Conservation (phyloP, 2,113 vertebrate species). For the Mohoua ochrocephala region DNA sequence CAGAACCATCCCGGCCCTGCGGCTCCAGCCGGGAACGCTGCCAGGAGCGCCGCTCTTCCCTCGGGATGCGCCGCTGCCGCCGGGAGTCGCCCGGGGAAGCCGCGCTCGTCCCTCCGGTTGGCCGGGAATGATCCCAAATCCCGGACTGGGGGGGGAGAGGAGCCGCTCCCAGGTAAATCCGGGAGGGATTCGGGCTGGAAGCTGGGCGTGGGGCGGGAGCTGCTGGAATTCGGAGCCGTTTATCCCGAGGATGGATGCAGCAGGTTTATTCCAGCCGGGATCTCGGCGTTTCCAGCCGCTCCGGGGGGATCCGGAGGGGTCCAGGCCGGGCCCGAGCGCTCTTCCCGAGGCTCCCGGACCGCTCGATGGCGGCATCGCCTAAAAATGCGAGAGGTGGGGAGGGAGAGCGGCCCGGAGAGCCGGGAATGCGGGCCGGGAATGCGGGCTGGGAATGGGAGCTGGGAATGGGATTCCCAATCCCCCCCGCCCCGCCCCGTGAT, state of each 20-base stretch:
- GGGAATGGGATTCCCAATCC: background rate
- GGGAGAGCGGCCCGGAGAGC: background rate
- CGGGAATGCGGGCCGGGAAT: background rate
- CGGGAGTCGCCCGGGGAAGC: background rate
- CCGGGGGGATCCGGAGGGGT: background rate
- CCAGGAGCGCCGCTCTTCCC: background rate
- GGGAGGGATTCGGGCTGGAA: background rate
- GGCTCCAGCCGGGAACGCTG: background rate
- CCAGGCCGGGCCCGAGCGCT: background rate
- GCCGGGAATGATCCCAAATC: background rate
- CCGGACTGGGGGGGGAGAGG: fast-evolving
- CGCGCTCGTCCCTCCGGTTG: fast-evolving
- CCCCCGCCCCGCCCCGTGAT: fast-evolving
- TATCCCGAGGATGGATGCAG: fast-evolving
- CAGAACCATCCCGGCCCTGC: background rate
- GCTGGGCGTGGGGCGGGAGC: background rate
- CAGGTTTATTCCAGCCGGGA: background rate
- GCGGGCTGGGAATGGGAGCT: background rate
- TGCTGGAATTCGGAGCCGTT: background rate
- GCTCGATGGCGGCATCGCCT: conserved; percentile 32
- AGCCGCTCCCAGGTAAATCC: background rate
- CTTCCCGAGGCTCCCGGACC: background rate
- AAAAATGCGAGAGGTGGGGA: background rate
- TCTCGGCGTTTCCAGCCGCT: background rate
- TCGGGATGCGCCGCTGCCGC: background rate